These are phyloP conservation scores for Lepidochitona cinerea DNA, from an alignment of 2,888 invertebrate genomes.

Conservation along the genomic window DNA sequence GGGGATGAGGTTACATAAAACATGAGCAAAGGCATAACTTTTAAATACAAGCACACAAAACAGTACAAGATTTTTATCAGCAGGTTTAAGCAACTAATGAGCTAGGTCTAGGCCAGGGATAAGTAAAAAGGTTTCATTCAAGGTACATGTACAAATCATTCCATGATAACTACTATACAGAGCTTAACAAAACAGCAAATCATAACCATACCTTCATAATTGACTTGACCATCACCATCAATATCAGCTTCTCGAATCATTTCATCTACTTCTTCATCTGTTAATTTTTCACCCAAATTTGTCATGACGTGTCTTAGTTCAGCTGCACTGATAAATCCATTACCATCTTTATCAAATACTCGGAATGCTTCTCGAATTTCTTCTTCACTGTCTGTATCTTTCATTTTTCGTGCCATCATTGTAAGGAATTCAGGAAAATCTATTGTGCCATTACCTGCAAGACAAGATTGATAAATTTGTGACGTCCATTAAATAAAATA, in stretches of 20 bases:
- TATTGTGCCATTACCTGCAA: slow-evolving; percentile 96
- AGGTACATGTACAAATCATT: too few species aligned
- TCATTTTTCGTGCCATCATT: slow-evolving; percentile 99
- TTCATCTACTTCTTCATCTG: slow-evolving; percentile 99
- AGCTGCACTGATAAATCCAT: slow-evolving; percentile 98
- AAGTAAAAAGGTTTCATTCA: too few species aligned
- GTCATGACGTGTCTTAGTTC: slow-evolving; percentile 99
- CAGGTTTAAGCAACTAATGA: background rate
- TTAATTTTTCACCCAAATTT: slow-evolving; percentile 98
- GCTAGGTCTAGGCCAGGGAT: background rate
- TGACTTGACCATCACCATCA: slow-evolving; percentile 99
- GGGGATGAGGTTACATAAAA: background rate
- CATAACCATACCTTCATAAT: slow-evolving; percentile 81
- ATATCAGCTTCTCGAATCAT: slow-evolving; percentile 99
- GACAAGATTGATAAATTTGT: background rate
- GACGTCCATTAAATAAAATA: too few species aligned
- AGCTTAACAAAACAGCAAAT: too few species aligned
- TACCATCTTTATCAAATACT: slow-evolving; percentile 98
- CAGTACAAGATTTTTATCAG: slow-evolving; percentile 1
- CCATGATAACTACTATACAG: too few species aligned
- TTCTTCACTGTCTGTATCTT: slow-evolving; percentile 98
- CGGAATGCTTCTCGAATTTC: slow-evolving; percentile 99
- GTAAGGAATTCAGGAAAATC: slow-evolving; percentile 99
- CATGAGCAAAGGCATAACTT: background rate
- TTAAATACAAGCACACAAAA: background rate